Base-by-base conservation (phyloP, 2,797 vertebrate species). In the Lacerta agilis region DNA sequence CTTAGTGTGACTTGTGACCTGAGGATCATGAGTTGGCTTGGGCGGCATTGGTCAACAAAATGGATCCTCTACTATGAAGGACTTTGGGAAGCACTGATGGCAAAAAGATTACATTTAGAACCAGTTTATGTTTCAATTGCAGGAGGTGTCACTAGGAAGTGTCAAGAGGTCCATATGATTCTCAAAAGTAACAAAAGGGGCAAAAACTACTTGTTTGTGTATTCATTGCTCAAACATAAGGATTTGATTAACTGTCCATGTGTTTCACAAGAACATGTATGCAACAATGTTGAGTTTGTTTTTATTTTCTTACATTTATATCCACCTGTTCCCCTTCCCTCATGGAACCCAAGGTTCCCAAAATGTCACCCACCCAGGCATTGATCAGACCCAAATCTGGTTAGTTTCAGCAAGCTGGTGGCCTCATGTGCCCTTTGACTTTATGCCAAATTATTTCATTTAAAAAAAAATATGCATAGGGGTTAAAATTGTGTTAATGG, bases 401-500 rank as follows among this genome's bases (percentile, higher is more conserved):
- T 45, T 45, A 45, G 45, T 45, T 45, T 45, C 45, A 45, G 45
- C 45, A 45, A 45, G 2, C 45, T 11, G 45, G 45, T 45, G 45
- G 45, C 45, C 2, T 71, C 4, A 45, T 45, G 10, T 45, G 10
- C 45, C 45, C 45, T 45, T 10, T 33, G 29, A 71, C 29, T 29
- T 71, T 45, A 71, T 71, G 69, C 8, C 69, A 71, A 33, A 29
- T 11, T 67, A 29, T 67, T 67, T 25, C 45, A n/a, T 33, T 71
- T 33, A 1, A 11, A 1, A 1, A 11, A 1, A 11, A 11, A n/a
- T 71, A n/a, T 29, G 25, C n/a, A 33, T 15, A 13, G 13, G 8
- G 69, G 15, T 71, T 4, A 71, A 71, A 71, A 33, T 33, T 71
- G n/a, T 5, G 69, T 33, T n/a, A n/a, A 71, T 9, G 29, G 66